These are phyloP conservation scores for Hanleya hanleyi DNA, from an alignment of 2,888 invertebrate genomes.

Conservation along the genomic window DNA sequence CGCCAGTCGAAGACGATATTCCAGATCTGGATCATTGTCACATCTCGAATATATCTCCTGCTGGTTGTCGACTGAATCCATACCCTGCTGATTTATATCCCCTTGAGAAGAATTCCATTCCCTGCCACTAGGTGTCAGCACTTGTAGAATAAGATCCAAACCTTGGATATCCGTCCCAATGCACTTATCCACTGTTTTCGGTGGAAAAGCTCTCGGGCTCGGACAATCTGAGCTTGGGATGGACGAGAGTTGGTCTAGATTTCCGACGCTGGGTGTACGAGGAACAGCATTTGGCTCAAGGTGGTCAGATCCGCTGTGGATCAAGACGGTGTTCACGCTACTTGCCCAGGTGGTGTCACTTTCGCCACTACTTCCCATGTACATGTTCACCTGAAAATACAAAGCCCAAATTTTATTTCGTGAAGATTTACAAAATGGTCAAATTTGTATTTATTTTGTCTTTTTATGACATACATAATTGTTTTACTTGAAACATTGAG, in stretches of 20 bases:
- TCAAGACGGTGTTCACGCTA: constrained; percentile 22
- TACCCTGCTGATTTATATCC: too few species aligned
- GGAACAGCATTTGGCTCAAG: neutral
- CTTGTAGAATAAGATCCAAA: neutral
- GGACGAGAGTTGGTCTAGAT: neutral
- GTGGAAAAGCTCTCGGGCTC: neutral
- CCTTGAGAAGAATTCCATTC: neutral
- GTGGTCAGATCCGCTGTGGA: neutral
- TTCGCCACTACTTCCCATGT: constrained; percentile 44
- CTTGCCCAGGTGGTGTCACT: constrained; percentile 43
- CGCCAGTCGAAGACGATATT: neutral
- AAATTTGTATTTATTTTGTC: too few species aligned
- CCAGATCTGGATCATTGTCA: neutral
- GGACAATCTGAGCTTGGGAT: neutral
- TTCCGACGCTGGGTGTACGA: neutral
- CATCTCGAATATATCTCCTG: neutral
- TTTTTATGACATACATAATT: too few species aligned
- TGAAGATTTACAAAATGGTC: too few species aligned
- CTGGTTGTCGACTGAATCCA: neutral
- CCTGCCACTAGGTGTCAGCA: constrained; percentile 1
- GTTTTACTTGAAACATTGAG: too few species aligned
- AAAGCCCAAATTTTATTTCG: too few species aligned
- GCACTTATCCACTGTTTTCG: neutral
- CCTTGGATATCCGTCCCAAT: constrained; percentile 5
- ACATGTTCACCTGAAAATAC: constrained; percentile 15